These are phyloP conservation scores for Limnothrissa miodon DNA, from an alignment of 2,113 vertebrate genomes.

Conservation along the genomic window DNA sequence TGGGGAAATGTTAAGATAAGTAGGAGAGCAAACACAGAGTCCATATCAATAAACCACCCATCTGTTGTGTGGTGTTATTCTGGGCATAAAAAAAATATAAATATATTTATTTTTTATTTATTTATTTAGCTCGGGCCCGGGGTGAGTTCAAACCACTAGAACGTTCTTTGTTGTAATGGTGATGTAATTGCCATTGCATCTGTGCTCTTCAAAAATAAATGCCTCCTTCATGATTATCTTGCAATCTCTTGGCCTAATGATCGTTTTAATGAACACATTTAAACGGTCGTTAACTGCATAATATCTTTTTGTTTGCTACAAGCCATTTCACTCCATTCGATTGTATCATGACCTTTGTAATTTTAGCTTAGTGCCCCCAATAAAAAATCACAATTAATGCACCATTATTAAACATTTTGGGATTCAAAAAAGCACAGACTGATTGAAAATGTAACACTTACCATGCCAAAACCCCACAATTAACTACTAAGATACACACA, in stretches of 20 bases:
- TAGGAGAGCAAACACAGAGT: background rate
- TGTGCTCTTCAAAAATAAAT: slow-evolving; percentile 60
- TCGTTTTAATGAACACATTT: slow-evolving; percentile 73
- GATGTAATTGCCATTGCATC: slow-evolving; percentile 58
- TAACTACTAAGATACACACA: background rate
- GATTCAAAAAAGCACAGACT: background rate
- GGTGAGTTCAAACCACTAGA: slow-evolving; percentile 22
- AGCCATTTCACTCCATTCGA: slow-evolving; percentile 72
- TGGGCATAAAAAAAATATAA: background rate
- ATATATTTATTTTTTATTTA: background rate
- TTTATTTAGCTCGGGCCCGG: background rate
- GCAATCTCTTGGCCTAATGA: slow-evolving; percentile 70
- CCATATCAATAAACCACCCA: background rate
- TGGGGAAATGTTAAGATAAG: background rate
- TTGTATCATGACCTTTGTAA: slow-evolving; percentile 71
- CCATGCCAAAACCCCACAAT: background rate
- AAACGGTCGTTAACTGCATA: slow-evolving; percentile 71
- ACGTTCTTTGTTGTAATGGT: slow-evolving; percentile 54
- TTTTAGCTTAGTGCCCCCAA: slow-evolving; percentile 63
- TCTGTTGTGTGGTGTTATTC: background rate
- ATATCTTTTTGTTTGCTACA: slow-evolving; percentile 74
- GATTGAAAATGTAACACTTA: background rate
- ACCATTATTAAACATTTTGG: slow-evolving; percentile 12
- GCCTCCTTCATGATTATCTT: slow-evolving; percentile 67
- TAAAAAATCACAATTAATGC: slow-evolving; percentile 64